These are phyloP conservation scores for Temnopleurus reevesii DNA, from an alignment of 53 echinoderm and acorn worm species.

Conservation along the genomic window DNA sequence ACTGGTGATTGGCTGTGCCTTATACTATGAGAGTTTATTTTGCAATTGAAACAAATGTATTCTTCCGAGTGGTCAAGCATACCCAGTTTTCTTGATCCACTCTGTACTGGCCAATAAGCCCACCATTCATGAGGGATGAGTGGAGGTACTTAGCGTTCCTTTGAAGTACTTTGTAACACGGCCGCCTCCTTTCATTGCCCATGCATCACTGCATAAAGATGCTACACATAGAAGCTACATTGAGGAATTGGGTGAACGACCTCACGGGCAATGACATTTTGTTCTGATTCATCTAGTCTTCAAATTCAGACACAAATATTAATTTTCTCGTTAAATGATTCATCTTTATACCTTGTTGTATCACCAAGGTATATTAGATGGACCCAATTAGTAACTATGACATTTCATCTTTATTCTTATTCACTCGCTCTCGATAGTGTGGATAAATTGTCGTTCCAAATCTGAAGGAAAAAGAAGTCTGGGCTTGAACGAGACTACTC, in stretches of 20 bases:
- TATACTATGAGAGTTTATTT: neutral
- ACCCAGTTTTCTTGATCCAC: neutral
- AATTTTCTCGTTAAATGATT: no score
- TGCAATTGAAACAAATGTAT: no score
- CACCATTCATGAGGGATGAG: slow-evolving; percentile 22
- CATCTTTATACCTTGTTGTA: no score
- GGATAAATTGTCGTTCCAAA: no score
- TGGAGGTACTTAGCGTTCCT: neutral
- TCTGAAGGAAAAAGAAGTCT: neutral
- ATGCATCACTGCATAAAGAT: neutral
- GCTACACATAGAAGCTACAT: no score
- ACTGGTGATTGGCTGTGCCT: neutral
- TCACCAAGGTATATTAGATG: no score
- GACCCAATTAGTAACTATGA: no score
- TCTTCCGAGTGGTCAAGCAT: no score
- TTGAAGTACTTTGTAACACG: neutral
- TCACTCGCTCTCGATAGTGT: no score
- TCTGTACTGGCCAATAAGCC: neutral
- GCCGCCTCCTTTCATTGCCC: slow-evolving; percentile 25
- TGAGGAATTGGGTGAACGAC: slow-evolving; percentile 24
- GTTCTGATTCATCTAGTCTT: neutral
- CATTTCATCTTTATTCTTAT: no score
- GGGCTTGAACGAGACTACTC: neutral
- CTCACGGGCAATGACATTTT: slow-evolving; percentile 50
- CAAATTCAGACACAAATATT: neutral